Percentiles rank a stretch among this genome's conserved stretches.
phyloP scores from a whole-genome alignment of 2,113 vertebrate genomes.

The Sphaerodactylus townsendi region DNA sequence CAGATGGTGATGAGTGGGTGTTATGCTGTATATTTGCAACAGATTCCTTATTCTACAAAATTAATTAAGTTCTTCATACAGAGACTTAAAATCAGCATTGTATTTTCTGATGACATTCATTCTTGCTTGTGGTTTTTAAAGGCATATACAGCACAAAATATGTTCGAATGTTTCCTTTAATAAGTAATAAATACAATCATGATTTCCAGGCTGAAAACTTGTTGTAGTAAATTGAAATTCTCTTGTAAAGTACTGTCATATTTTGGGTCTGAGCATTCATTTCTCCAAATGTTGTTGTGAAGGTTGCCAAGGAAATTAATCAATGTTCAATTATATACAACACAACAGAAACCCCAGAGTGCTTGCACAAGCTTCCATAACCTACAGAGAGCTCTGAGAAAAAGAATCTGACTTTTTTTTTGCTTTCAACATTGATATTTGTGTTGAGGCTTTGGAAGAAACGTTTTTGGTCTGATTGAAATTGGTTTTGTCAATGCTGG shows the following conservation, averaged over 20 bases:
- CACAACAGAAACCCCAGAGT: background rate
- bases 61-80: constrained; percentile 75
- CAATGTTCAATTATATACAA: fast-evolving
- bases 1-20: constrained; percentile 82
- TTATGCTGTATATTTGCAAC: constrained; percentile 75
- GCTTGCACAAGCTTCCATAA: constrained; percentile 3
- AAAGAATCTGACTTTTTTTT: background rate
- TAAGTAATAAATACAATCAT: constrained; percentile 21
- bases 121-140: constrained; percentile 41
- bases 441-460: too few species aligned
- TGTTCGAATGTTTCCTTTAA: constrained; percentile 24
- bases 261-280: constrained; percentile 16
- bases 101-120: constrained; percentile 59
- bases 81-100: constrained; percentile 68
- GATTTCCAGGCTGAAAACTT: background rate
- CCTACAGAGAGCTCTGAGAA: constrained; percentile 8
- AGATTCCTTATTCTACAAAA: constrained; percentile 76
- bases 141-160: background rate
- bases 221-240: constrained; percentile 27
- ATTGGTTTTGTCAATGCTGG: too few species aligned
- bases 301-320: constrained; percentile 13
- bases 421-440: too few species aligned
- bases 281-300: background rate
- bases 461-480: too few species aligned
- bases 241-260: constrained; percentile 12